Evolutionary conservation across 2,113 vertebrate species (phyloP).

Genomic region (Vidua macroura): DNA sequence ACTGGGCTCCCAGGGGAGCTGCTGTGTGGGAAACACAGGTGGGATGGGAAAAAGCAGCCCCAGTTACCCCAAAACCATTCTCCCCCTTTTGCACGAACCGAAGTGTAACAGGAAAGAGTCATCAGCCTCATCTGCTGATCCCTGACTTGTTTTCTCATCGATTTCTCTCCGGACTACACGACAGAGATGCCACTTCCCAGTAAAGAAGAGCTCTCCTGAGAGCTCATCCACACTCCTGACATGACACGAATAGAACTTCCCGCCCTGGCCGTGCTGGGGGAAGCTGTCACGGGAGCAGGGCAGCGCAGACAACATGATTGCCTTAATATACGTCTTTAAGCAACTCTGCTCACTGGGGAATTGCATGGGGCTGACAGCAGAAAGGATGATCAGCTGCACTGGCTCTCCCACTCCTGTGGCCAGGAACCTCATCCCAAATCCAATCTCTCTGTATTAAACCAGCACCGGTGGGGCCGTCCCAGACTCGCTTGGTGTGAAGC

Average conservation of each 20-base stretch:
- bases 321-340: not conserved
- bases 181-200: constrained; percentile 25
- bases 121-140: not conserved
- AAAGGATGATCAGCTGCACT: not conserved
- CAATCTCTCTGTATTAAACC: fast-evolving
- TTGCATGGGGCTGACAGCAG: not conserved
- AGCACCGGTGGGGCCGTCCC: not conserved
- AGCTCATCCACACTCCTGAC: not conserved
- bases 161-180: not conserved
- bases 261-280: not conserved
- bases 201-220: constrained; percentile 27
- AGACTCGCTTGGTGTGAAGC: fast-evolving
- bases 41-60: not conserved
- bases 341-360: not conserved
- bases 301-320: constrained; percentile 1
- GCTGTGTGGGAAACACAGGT: not conserved
- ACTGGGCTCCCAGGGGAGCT: fast-evolving
- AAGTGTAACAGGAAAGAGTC: not conserved
- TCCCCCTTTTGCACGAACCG: not conserved
- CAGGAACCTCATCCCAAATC: not conserved
- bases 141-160: not conserved
- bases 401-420: not conserved
- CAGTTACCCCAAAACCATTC: fast-evolving
- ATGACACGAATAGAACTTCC: not conserved
- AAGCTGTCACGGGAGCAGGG: not conserved